Evolutionary conservation across 2,113 vertebrate genomes (phyloP).

Genomic region (Odocoileus hemionus): DNA sequence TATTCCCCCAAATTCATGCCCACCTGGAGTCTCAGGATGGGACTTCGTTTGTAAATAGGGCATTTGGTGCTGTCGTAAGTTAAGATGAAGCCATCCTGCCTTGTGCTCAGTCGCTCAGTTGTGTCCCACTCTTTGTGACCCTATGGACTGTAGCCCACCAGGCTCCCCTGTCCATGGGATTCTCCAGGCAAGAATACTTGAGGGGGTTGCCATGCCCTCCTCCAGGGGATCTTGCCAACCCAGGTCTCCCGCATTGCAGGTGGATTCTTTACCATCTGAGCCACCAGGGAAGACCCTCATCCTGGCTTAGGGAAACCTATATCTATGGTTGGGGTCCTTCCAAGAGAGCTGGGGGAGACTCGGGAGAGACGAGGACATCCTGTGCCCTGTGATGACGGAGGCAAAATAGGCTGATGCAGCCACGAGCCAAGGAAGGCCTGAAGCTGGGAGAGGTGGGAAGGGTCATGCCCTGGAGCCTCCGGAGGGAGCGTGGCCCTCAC

Average conservation of each 20-base stretch:
- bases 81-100: neutral
- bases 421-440: neutral
- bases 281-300: neutral
- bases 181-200: neutral
- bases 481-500: rapidly evolving
- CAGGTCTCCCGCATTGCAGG: neutral
- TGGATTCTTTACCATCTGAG: neutral
- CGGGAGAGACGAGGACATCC: neutral
- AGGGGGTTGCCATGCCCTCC: neutral
- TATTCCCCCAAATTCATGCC: neutral
- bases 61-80: neutral
- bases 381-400: neutral
- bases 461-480: neutral
- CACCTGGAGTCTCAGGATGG: neutral
- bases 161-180: neutral
- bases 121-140: neutral
- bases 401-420: neutral
- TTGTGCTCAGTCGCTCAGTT: neutral
- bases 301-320: neutral
- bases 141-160: neutral
- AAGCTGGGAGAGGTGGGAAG: neutral
- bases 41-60: neutral
- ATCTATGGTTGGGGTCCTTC: neutral
- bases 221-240: neutral
- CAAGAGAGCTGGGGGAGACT: neutral